phyloP scores from a whole-genome alignment of 2,113 vertebrate genomes.

The Mobula birostris region DNA sequence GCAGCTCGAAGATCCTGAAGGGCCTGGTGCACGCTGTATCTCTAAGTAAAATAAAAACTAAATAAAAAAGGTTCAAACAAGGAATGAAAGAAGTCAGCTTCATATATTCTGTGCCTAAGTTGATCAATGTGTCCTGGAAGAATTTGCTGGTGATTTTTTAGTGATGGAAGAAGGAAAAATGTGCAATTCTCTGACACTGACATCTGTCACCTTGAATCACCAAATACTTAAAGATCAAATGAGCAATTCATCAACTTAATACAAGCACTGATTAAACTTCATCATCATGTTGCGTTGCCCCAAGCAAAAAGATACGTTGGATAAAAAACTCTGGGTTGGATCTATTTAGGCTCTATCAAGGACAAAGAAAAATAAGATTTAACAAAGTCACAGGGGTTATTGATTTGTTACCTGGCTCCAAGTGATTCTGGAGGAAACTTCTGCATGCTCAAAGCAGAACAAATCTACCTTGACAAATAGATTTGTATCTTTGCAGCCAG shows the following conservation, averaged over 20 bases:
- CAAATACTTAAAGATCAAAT: neutral
- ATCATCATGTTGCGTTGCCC: neutral
- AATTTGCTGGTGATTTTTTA: neutral
- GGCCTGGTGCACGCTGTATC: too few species aligned
- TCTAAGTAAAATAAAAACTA: too few species aligned
- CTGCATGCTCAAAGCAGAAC: neutral
- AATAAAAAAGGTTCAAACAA: too few species aligned
- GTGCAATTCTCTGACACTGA: neutral
- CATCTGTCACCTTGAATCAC: slow-evolving; percentile 17
- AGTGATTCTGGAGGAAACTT: slow-evolving; percentile 20
- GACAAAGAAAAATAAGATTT: slow-evolving; percentile 27
- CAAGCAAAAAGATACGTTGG: neutral
- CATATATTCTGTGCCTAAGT: neutral
- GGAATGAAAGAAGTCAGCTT: neutral
- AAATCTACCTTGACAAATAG: slow-evolving; percentile 29
- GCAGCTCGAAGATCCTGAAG: too few species aligned
- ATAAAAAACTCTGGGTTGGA: neutral
- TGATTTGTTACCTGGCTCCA: slow-evolving; percentile 17
- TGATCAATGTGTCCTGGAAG: neutral
- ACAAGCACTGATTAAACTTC: slow-evolving; percentile 14
- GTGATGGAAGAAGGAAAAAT: neutral
- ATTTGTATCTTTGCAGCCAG: slow-evolving; percentile 32
- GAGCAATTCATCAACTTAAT: neutral
- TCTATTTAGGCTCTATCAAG: slow-evolving; percentile 8
- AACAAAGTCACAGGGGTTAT: slow-evolving; percentile 28